Percentiles rank a stretch among this genome's conserved stretches.
Conservation (phyloP, 1,140 invertebrate species). For the Cydia fagiglandana region DNA sequence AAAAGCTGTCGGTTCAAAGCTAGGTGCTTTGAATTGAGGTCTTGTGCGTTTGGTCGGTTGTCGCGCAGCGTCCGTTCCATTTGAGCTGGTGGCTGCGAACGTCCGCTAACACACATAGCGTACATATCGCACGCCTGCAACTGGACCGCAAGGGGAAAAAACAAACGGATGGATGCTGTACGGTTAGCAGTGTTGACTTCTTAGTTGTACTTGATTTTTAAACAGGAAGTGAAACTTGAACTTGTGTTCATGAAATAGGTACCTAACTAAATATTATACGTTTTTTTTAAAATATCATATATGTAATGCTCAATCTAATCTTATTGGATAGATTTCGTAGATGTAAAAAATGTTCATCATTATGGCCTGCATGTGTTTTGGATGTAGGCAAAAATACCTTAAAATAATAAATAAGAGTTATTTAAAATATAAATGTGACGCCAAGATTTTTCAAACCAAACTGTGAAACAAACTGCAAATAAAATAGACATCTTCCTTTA, state of each 20-base stretch:
- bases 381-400: too few relatives aligned
- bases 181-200: constrained; percentile 40
- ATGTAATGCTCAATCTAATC: too few relatives aligned
- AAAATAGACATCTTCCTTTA: too few relatives aligned
- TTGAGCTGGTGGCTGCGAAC: constrained; percentile 58
- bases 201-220: constrained; percentile 2
- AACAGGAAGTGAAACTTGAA: neutral
- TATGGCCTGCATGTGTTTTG: too few relatives aligned
- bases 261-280: too few relatives aligned
- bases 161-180: constrained; percentile 62
- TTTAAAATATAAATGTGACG: too few relatives aligned
- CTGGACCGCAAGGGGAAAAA: constrained; percentile 66
- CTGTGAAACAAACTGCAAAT: too few relatives aligned
- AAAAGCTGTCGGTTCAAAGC: constrained; percentile 36
- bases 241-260: neutral
- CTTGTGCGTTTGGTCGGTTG: constrained; percentile 51
- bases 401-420: too few relatives aligned
- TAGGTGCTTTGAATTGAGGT: constrained; percentile 28
- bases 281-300: neutral
- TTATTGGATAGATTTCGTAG: too few relatives aligned
- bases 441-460: too few relatives aligned
- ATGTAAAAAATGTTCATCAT: too few relatives aligned
- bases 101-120: constrained; percentile 75
- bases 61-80: constrained; percentile 66
- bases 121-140: constrained; percentile 71